phyloP scores from a whole-genome alignment of 92 coral and sea anemone species.

The Metridium senile region DNA sequence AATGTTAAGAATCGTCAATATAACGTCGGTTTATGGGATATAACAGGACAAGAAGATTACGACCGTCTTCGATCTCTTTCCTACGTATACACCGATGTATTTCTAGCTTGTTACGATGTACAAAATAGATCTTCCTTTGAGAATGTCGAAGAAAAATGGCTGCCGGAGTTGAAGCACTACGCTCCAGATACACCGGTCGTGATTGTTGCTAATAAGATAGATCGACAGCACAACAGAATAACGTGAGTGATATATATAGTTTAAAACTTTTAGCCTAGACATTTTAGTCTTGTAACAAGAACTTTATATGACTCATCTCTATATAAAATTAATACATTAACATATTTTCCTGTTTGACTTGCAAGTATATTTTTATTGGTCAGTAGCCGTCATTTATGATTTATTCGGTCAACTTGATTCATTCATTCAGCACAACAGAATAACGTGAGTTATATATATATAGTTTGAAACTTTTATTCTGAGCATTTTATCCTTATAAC shows the following conservation, averaged over 20 bases:
- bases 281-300: too few species aligned
- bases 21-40: constrained; percentile 72
- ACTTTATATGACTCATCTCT: too few species aligned
- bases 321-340: too few species aligned
- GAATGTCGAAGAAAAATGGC: constrained; percentile 66
- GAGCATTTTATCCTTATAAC: too few species aligned
- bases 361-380: too few species aligned
- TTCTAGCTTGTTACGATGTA: constrained; percentile 78
- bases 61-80: constrained; percentile 83
- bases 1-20: constrained; percentile 43
- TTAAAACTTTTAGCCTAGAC: background rate
- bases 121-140: constrained; percentile 58
- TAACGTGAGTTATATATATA: too few species aligned
- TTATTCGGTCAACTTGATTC: too few species aligned
- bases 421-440: constrained; percentile 6
- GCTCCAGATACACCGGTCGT: constrained; percentile 55
- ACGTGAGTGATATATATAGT: background rate
- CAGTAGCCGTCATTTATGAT: too few species aligned
- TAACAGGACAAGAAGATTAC: constrained; percentile 90
- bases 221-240: constrained; percentile 15
- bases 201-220: constrained; percentile 74
- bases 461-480: too few species aligned
- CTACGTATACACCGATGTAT: constrained; percentile 76
- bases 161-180: constrained; percentile 65
- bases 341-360: too few species aligned